These are phyloP conservation scores for Alcedo quadribrachys DNA, from an alignment of 2,797 vertebrate species.

Conservation along the genomic window DNA sequence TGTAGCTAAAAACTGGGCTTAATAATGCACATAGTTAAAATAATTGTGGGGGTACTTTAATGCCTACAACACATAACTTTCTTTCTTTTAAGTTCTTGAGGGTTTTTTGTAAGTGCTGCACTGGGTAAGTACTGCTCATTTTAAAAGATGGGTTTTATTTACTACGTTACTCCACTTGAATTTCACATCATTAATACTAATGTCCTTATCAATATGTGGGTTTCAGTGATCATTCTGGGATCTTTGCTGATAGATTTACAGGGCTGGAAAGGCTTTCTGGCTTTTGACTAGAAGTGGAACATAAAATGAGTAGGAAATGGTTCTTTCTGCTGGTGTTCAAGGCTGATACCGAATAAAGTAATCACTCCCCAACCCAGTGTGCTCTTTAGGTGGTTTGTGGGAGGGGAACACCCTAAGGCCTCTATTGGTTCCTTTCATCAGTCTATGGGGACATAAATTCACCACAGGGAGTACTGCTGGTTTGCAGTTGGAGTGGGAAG, in stretches of 20 bases:
- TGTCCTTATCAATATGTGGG: accelerated
- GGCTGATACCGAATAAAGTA: neutral
- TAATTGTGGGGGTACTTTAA: neutral
- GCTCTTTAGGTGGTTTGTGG: slow-evolving; percentile 49
- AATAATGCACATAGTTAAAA: neutral
- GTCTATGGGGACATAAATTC: slow-evolving; percentile 76
- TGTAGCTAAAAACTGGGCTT: neutral
- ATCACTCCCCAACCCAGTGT: neutral
- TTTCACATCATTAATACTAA: neutral
- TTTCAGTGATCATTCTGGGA: neutral
- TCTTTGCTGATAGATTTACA: neutral
- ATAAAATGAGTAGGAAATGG: neutral
- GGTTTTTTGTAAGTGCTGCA: neutral
- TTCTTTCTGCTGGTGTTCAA: neutral
- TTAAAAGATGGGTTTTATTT: neutral
- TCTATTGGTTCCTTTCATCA: slow-evolving; percentile 78
- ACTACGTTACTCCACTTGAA: neutral
- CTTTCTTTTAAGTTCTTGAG: neutral
- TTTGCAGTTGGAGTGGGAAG: neutral
- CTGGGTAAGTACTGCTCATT: neutral
- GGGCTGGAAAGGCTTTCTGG: slow-evolving; percentile 32
- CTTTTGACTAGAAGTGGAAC: neutral
- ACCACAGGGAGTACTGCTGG: neutral
- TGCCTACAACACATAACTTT: neutral
- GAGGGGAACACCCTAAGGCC: slow-evolving; percentile 73